Base-by-base conservation (phyloP, 2,888 invertebrate genomes). In the Acleris laterana region DNA sequence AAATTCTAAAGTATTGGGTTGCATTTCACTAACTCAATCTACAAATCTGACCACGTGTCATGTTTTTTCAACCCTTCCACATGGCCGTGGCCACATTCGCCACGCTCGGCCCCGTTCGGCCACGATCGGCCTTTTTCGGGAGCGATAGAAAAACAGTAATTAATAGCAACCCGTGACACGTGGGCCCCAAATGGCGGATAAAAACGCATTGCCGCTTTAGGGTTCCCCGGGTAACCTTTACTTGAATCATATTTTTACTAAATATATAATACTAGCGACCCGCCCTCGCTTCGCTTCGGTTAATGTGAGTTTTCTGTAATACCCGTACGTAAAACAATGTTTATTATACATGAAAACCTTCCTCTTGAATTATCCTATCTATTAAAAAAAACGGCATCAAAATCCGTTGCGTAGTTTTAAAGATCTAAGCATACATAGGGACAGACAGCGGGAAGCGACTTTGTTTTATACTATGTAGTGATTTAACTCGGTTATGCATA, bases 111-210 rank as follows among this genome's bases (percentile, higher is more conserved):
- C 68, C 46, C 69, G 70, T 68, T 77, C 62, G 56, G 60, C 62
- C 68, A 50, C 70, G 70, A 25, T 25, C 25, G 25, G 25, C 25
- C 25, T 76, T 76, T 72, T 81, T 84, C 83, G 81, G 82, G 81
- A 76, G 78, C 71, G 67, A 71, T 75, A 44, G 77, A 79, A 85
- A 84, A 88, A 87, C 87, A 71, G 79, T 83, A 85, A 88, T 85
- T 87, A 87, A 88, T 87, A 77, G 80, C 77, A 72, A 74, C 77
- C 69, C 76, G 78, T 83, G 85, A 85, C 90, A 91, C 90, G 88
- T 90, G 90, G 81, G 75, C 71, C 71, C 87, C 90, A 90, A 90
- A 90, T 91, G 90, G 83, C 78, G 67, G 71, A 72, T 71, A 77
- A 78, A 74, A 73, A 77, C 71, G 75, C 76, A 77, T 76, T 75